phyloP scores from a whole-genome alignment of 2,113 vertebrate species.

The Bombycilla garrulus region DNA sequence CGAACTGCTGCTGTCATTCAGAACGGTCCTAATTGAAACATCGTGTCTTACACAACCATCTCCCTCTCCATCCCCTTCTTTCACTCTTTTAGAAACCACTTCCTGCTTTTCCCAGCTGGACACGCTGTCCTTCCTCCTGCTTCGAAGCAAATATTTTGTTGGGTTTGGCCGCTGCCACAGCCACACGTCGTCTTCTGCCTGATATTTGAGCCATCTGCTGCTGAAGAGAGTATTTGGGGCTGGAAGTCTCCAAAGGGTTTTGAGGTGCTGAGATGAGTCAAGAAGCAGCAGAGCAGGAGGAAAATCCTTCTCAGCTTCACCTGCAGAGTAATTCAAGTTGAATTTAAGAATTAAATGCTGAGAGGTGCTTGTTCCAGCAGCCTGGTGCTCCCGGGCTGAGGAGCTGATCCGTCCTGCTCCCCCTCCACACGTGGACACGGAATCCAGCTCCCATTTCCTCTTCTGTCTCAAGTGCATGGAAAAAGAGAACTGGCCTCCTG shows the following conservation, averaged over 20 bases:
- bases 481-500: neutral
- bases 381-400: neutral
- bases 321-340: neutral
- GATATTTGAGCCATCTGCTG: slow-evolving; percentile 46
- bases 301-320: neutral
- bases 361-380: neutral
- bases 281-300: neutral
- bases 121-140: slow-evolving; percentile 6
- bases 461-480: neutral
- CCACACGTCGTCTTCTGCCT: neutral
- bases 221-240: neutral
- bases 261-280: neutral
- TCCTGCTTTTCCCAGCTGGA: slow-evolving; percentile 53
- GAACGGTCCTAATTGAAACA: slow-evolving; percentile 3
- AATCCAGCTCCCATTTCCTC: neutral
- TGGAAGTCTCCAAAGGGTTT: neutral
- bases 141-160: slow-evolving; percentile 51
- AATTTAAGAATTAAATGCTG: neutral
- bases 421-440: neutral
- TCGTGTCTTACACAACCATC: slow-evolving; percentile 19
- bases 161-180: slow-evolving; percentile 34
- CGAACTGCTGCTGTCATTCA: neutral
- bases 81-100: neutral
- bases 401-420: neutral
- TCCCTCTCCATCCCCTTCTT: neutral